Conservation (phyloP, 2,113 vertebrate genomes). For the Poeciliopsis prolifica region DNA sequence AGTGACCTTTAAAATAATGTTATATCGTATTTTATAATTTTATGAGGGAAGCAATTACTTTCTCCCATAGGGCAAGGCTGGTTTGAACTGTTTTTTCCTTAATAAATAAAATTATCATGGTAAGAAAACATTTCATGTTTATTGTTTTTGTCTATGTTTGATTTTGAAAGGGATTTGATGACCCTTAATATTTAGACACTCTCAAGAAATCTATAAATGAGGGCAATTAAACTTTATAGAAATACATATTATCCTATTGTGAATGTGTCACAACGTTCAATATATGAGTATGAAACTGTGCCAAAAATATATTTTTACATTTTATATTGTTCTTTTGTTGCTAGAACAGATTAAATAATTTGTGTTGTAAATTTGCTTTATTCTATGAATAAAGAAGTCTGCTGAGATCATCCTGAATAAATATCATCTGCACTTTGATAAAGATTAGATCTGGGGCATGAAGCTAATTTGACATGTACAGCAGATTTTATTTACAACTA, state of each 20-base stretch:
- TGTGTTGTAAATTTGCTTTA: conserved; percentile 1
- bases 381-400: conserved; percentile 19
- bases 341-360: not conserved
- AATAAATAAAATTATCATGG: not conserved
- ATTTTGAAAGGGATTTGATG: not conserved
- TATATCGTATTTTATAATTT: not conserved
- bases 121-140: too few species aligned
- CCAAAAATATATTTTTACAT: not conserved
- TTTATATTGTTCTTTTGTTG: conserved; percentile 2
- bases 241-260: not conserved
- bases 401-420: not conserved
- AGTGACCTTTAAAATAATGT: not conserved
- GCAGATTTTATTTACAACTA: not conserved
- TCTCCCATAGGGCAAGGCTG: not conserved
- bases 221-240: not conserved
- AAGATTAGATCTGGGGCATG: not conserved
- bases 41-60: not conserved
- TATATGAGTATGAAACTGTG: too few species aligned
- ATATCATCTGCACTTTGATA: not conserved
- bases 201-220: not conserved
- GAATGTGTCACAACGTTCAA: not conserved
- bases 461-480: conserved; percentile 15
- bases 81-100: not conserved
- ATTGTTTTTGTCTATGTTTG: too few species aligned
- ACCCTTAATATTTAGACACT: not conserved